Base-by-base conservation (phyloP, 2,797 vertebrate genomes). In the Danio kyathit region DNA sequence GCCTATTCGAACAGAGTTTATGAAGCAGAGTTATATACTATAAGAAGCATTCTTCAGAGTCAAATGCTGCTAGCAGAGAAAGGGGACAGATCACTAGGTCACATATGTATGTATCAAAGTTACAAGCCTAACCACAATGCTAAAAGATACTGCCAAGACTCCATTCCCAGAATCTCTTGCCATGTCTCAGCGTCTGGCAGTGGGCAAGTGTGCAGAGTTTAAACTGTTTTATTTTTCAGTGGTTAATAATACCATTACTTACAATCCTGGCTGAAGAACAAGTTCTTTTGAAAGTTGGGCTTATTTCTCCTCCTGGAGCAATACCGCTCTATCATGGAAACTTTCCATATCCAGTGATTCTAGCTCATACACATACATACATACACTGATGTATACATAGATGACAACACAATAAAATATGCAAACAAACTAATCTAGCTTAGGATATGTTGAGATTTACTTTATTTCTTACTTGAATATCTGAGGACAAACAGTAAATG, bases 131-230 rank as follows among this genome's bases (percentile, higher is more conserved):
- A 86, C 86, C 82, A 72, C 85, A 88, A 88, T 87, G 69, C 83
- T 61, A 80, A 63, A 85, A 71, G 54, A 66, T 81, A 48, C 82
- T 84, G 87, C 84, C 87, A 90, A 88, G 70, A 90, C 86, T 89
- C 64, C 82, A 87, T 87, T 88, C 86, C 82, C 88, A 88, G 82
- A 89, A 89, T 92, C 79, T 75, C 51, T 87, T 79, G 80, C 84
- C 73, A 85, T 88, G 74, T 88, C 84, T 89, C 87, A 74, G 85
- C 84, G 77, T 87, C 86, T 87, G 86, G 89, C 85, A 88, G 85
- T 85, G 82, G 86, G 51, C 61, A 84, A 77, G 84, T 85, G 83
- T 88, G 69, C 81, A 88, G 69, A 70, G 83, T 84, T 77, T 81
- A 29, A 64, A 79, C 52, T 77, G 86, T 90, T 86, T 85, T 86